Evolutionary conservation across 2,797 vertebrate species (phyloP), one percentile per base, ranked within the genome.

Genomic region (Melanotaenia trifasciata): DNA sequence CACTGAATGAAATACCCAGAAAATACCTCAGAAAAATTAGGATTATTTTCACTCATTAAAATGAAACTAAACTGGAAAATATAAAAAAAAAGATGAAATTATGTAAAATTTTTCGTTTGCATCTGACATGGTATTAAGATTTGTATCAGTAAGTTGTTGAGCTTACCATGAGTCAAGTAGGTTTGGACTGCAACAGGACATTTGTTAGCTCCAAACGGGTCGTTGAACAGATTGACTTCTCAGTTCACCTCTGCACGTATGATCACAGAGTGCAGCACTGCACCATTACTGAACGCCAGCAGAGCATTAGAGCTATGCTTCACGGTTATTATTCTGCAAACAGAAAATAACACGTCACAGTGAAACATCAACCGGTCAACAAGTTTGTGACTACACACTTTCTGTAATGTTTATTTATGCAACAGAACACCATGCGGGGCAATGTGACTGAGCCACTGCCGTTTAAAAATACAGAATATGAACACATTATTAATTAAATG

Each of bases 221-320:
- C 95, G 65, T 86, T 93, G 79, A 94, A 93, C 24, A 95, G 76
- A 76, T 94, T 94, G 78, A 95, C 69, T 18, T 89, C 89, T 71
- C 94, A 95, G 84, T 81, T 68, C 12, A 95, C 85, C 24, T 76
- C 79, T 2, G 92, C 85, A 5, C 66, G 82, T 18, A 94, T 74
- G 54, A 81, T 58, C 54, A 94, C 62, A 0, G 0, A 3, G 73
- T 94, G 92, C 4, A 0, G 7, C 45, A 95, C 7, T 0, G 70
- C 89, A 20, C 94, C 93, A 0, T 94, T 84, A 18, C 65, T 85
- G 73, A 20, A 35, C 10, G 85, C 89, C 70, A 93, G 60, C 74
- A 94, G 67, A 18, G 95, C 90, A 0, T 2, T 14, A 18, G 87
- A 89, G 58, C 30, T 5, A 10, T 91, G 86, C 59, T 59, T 36